Percentiles rank a stretch among this genome's conserved stretches.
Conservation (phyloP, 1,140 invertebrate genomes). For the Episyrphus balteatus region DNA sequence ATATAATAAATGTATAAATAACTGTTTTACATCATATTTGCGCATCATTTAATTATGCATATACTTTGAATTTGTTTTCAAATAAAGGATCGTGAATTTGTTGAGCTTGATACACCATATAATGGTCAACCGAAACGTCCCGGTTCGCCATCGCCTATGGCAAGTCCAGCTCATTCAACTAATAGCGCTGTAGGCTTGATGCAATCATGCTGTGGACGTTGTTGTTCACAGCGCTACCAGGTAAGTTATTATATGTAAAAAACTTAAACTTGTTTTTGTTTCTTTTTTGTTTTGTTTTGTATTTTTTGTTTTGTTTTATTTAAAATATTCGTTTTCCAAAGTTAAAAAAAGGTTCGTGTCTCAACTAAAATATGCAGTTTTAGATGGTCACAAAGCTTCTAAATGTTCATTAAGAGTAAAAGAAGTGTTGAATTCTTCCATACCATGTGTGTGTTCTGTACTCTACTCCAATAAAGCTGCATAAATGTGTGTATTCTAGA, state of each 20-base stretch:
- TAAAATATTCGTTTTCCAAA: background rate
- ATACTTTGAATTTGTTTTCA: slow-evolving; percentile 17
- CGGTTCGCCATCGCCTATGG: slow-evolving; percentile 70
- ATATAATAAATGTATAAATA: too few species aligned
- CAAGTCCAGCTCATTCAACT: slow-evolving; percentile 76
- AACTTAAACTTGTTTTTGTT: slow-evolving; percentile 6
- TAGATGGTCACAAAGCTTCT: background rate
- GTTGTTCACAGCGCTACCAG: slow-evolving; percentile 82
- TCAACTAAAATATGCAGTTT: background rate
- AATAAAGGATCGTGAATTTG: slow-evolving; percentile 85
- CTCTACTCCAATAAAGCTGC: background rate
- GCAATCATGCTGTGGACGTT: slow-evolving; percentile 71
- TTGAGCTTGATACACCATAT: slow-evolving; percentile 88
- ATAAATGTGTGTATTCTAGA: background rate
- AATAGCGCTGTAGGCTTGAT: slow-evolving; percentile 61
- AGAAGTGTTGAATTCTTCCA: background rate
- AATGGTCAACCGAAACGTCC: slow-evolving; percentile 86
- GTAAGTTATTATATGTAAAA: slow-evolving; percentile 38
- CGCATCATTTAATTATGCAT: slow-evolving; percentile 1
- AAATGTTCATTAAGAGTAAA: background rate
- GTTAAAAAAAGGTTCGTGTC: background rate
- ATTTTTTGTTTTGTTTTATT: slow-evolving; percentile 8
- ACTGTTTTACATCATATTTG: too few species aligned
- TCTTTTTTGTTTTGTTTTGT: slow-evolving; percentile 10
- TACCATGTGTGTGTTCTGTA: background rate